Conservation (phyloP, 2,888 invertebrate genomes). For the Hirtodrosophila confusa region DNA sequence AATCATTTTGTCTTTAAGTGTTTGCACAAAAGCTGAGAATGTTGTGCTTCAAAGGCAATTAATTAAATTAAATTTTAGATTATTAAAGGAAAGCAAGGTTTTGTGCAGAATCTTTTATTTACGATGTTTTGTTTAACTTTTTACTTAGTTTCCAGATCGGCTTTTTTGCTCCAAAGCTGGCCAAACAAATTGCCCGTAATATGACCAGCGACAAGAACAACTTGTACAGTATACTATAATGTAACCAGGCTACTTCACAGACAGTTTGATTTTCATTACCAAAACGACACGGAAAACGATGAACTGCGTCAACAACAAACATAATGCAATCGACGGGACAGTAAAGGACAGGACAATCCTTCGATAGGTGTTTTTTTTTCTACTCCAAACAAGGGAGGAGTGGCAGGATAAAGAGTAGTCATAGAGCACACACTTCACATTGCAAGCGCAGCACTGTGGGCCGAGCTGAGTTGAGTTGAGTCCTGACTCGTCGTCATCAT, state of each 20-base stretch:
- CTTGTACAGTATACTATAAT: background rate
- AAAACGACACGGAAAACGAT: slow-evolving; percentile 35
- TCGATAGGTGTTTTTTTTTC: slow-evolving; percentile 15
- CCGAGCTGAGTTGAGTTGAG: slow-evolving; percentile 6
- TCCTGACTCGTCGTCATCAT: slow-evolving; percentile 25
- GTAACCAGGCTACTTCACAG: slow-evolving; percentile 22
- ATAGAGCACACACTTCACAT: slow-evolving; percentile 27
- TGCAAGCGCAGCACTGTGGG: slow-evolving; percentile 24
- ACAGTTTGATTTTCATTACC: slow-evolving; percentile 61
- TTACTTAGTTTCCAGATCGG: no score
- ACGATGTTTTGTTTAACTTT: no score
- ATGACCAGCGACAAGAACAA: slow-evolving; percentile 10
- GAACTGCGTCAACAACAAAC: slow-evolving; percentile 39
- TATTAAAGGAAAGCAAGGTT: no score
- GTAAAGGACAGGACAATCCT: slow-evolving; percentile 18
- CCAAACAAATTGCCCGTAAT: slow-evolving; percentile 2
- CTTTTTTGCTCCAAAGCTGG: no score
- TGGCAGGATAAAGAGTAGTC: slow-evolving; percentile 11
- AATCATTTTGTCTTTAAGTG: no score
- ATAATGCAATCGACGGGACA: slow-evolving; percentile 1
- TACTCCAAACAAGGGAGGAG: slow-evolving; percentile 1
- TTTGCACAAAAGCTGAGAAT: background rate
- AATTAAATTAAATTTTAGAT: no score
- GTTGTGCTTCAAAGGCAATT: no score
- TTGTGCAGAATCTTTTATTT: no score